Evolutionary conservation across 2,888 invertebrate species (phyloP).

Genomic region (Mechanitis mazaeus): DNA sequence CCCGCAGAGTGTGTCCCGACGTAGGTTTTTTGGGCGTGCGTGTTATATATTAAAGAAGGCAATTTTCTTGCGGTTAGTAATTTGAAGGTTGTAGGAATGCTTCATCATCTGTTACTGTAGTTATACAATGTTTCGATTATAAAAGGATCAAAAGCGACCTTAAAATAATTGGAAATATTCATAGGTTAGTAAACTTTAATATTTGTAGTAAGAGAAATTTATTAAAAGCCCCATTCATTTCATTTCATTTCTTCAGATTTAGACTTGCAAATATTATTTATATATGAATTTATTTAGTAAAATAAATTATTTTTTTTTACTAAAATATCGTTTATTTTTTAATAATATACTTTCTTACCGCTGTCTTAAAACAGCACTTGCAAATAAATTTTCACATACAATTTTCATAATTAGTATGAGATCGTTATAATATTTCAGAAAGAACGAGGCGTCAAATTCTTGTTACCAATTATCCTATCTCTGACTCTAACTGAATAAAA

Average conservation of each 20-base stretch:
- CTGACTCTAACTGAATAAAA: slow-evolving; percentile 67
- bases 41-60: slow-evolving; percentile 39
- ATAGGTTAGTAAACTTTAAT: not conserved
- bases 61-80: slow-evolving; percentile 35
- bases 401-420: too few species aligned
- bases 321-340: too few species aligned
- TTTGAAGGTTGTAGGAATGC: slow-evolving; percentile 29
- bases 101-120: slow-evolving; percentile 31
- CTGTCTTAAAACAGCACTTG: too few species aligned
- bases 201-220: not conserved
- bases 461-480: slow-evolving; percentile 65
- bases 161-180: not conserved
- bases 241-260: too few species aligned
- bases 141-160: slow-evolving; percentile 4
- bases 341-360: too few species aligned
- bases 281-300: too few species aligned
- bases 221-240: too few species aligned
- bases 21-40: slow-evolving; percentile 28
- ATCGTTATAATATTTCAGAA: too few species aligned
- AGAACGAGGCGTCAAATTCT: slow-evolving; percentile 27
- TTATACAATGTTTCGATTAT: slow-evolving; percentile 15
- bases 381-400: too few species aligned
- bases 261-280: too few species aligned
- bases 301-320: too few species aligned
- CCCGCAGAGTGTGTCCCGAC: slow-evolving; percentile 20